Evolutionary conservation across 2,888 invertebrate species (phyloP).

Genomic region (Tetheella fluctuosa): DNA sequence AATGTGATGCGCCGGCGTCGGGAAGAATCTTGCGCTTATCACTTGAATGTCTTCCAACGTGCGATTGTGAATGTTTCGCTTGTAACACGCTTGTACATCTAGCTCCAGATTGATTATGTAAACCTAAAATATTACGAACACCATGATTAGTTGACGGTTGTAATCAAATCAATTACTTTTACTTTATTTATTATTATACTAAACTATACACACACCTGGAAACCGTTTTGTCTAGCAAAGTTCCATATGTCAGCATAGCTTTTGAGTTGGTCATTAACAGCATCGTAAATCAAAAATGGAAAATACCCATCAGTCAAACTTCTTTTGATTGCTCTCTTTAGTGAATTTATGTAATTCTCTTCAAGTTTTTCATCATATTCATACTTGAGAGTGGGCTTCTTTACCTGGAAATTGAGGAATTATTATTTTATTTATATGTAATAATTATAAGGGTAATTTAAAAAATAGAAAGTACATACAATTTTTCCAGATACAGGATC

Average conservation of each 20-base stretch:
- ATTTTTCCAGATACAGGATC: slow-evolving; percentile 90
- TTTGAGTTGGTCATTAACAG: slow-evolving; percentile 92
- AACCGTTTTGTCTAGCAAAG: slow-evolving; percentile 92
- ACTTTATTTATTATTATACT: background rate
- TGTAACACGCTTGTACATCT: slow-evolving; percentile 90
- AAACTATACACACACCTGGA: slow-evolving; percentile 85
- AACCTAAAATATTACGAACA: slow-evolving; percentile 84
- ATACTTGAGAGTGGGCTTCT: slow-evolving; percentile 90
- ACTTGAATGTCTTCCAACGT: slow-evolving; percentile 90
- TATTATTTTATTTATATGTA: background rate
- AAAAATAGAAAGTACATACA: slow-evolving; percentile 78
- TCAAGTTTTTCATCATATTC: slow-evolving; percentile 95
- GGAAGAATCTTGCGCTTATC: slow-evolving; percentile 88
- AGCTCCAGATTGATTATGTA: slow-evolving; percentile 95
- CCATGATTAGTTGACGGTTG: background rate
- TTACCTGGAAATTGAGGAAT: slow-evolving; percentile 64
- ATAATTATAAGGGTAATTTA: background rate
- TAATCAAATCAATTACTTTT: background rate
- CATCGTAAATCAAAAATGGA: slow-evolving; percentile 96
- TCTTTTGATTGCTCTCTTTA: slow-evolving; percentile 95
- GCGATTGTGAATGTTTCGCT: slow-evolving; percentile 93
- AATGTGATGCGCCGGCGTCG: slow-evolving; percentile 92
- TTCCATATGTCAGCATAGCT: slow-evolving; percentile 95
- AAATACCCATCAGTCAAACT: slow-evolving; percentile 95
- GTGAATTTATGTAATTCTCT: slow-evolving; percentile 90